phyloP scores from a whole-genome alignment of 2,888 invertebrate genomes.

The Panzeria rudis region DNA sequence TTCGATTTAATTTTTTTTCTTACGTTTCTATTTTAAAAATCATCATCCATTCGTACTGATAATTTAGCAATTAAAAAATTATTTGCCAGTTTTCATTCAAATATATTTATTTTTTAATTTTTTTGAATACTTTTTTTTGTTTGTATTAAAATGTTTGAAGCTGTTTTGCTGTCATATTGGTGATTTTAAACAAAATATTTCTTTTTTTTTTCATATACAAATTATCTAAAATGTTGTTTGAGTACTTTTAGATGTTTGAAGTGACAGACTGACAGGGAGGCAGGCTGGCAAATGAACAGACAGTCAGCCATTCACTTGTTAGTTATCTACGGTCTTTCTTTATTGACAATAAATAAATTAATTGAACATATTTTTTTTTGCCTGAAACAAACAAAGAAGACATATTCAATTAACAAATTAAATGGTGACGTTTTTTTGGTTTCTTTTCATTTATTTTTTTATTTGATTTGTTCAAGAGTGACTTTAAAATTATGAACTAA shows the following conservation, averaged over 20 bases:
- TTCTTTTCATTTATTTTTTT: conserved; percentile 17
- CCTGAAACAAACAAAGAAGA: conserved; percentile 63
- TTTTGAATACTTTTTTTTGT: conserved; percentile 6
- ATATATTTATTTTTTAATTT: background rate
- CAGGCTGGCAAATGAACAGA: conserved; percentile 5
- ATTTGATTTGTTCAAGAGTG: conserved; percentile 57
- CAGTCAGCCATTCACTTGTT: conserved; percentile 40
- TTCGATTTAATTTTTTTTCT: conserved; percentile 44
- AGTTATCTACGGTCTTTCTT: conserved; percentile 36
- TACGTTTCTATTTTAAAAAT: conserved; percentile 47
- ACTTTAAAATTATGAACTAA: conserved; percentile 37
- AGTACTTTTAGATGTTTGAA: conserved; percentile 21
- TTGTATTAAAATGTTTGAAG: background rate
- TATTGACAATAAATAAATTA: conserved; percentile 63
- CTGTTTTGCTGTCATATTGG: conserved; percentile 14
- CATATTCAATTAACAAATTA: conserved; percentile 71
- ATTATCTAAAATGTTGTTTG: conserved; percentile 56
- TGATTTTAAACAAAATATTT: conserved; percentile 25
- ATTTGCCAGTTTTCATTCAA: conserved; percentile 60
- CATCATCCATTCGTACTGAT: conserved; percentile 63
- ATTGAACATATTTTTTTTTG: conserved; percentile 50
- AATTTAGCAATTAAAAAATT: conserved; percentile 69
- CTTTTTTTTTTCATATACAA: conserved; percentile 14
- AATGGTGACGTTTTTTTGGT: conserved; percentile 58
- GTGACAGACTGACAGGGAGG: background rate